Evolutionary conservation across 2,888 invertebrate genomes (phyloP), one percentile per base, ranked within the genome.

Genomic region (Eutolmus rufibarbis): DNA sequence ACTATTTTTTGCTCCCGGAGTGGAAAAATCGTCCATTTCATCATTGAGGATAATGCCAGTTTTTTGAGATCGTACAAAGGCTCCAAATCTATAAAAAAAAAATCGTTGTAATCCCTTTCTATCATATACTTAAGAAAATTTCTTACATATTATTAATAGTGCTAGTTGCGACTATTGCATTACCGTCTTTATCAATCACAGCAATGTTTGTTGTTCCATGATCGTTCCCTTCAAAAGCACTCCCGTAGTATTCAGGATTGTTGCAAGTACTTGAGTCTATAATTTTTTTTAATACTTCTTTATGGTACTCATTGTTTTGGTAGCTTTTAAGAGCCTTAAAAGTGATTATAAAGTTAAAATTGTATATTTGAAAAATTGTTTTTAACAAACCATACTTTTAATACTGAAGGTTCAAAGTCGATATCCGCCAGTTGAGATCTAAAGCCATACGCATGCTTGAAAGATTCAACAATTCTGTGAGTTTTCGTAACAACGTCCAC

Each of bases 11-110:
- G 94, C 94, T 74, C 95, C 95, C 0, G 97, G 97, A 0, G 96
- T 95, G 0, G 98, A 97, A 92, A 99, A 99, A 91, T 99, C 99
- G 90, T 98, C 98, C 98, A 99, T 99, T 90, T 97, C 96, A 91
- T 98, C 96, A 92, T 99, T 99, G 92, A 97, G 95, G 81, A 99
- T 94, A 74, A 99, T 97, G 2, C 99, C 99, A 2, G 97, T 96
- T 86, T 94, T 94, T 23, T 91, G 92, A 0, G 98, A 97, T 1
- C 95, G 94, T 23, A 96, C 93, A 88, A 95, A 95, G 19, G 96
- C 95, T 0, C 98, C 98, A 93, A 98, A 97, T 90, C 97, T 97
- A 90, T n/a, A 56, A 66, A 3, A 12, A 9, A 28, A 28, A n/a
- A 19, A 16, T n/a, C n/a, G 40, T 66, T 23, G 9, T 28, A 66